Evolutionary conservation across 92 coral and sea anemone genomes (phyloP), one percentile per base, ranked within the genome.

Genomic region (Umimayanthus kanabou): DNA sequence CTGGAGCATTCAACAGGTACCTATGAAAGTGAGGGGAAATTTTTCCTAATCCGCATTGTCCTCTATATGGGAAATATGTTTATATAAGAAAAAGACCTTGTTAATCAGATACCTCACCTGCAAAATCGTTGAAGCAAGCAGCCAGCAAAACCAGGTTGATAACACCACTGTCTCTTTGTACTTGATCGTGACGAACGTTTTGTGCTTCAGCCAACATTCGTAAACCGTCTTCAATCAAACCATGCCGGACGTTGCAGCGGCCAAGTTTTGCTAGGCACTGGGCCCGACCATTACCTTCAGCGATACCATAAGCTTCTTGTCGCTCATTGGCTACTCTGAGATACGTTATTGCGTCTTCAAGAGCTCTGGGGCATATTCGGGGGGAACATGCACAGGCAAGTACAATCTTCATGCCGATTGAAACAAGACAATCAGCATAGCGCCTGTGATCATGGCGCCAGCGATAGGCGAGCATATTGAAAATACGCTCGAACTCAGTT

Each of bases 341-440:
- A 40, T 80, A 84, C 71, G 53, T 26, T 45, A 61, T 28, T 30
- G 94, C 92, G 40, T 81, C 81, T 53, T 55, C 64, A 55, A 55
- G 64, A 55, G 64, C 64, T 55, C 15, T 16, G 64, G 64, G 15
- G 64, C 64, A 55, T 15, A 55, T 55, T 16, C 15, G 64, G 64
- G 64, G 64, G 11, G 64, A 16, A 55, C 64, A 93, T n/a, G 77
- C 57, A 79, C 93, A 93, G 72, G 87, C 76, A 5, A 86, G 14
- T 7, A 91, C 81, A 26, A 86, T 81, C 53, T 89, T 89, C 79
- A 80, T 85, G 37, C 93, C 95, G 25, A 87, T 82, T 22, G 29
- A 57, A 3, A 82, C 80, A 86, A 93, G 86, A 70, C 95, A 93
- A 28, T 89, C 88, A 65, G 76, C 87, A 77, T 50, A 87, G 15